Conservation (phyloP, 2,113 vertebrate genomes). For the Asarcornis scutulata region DNA sequence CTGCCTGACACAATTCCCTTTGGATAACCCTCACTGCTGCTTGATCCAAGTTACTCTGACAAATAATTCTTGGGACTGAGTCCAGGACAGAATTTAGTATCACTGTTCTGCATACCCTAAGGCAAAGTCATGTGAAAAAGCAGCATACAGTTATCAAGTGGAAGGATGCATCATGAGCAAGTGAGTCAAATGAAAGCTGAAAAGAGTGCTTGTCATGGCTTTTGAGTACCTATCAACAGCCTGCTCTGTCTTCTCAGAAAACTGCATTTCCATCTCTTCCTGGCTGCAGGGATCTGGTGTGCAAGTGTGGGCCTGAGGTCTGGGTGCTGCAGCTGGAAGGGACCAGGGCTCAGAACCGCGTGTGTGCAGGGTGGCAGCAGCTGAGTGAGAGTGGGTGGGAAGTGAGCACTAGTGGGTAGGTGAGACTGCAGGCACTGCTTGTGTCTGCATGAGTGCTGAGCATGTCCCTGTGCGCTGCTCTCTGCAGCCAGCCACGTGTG, state of each 20-base stretch:
- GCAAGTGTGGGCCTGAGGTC: background rate
- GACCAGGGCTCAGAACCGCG: fast-evolving
- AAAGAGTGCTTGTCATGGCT: background rate
- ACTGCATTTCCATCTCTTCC: background rate
- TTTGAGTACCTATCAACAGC: background rate
- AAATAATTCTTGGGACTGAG: background rate
- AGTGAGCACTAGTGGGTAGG: fast-evolving
- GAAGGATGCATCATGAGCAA: background rate
- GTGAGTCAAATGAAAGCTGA: background rate
- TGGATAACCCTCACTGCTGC: background rate
- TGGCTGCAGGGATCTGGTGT: background rate
- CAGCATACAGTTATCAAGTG: background rate
- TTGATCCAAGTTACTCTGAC: background rate
- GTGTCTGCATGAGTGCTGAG: background rate
- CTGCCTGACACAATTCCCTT: background rate
- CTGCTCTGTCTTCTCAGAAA: background rate
- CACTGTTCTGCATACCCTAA: background rate
- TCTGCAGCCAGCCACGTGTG: fast-evolving
- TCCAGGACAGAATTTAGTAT: background rate
- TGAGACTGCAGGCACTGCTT: background rate
- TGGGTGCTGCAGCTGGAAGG: background rate
- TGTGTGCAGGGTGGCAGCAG: background rate
- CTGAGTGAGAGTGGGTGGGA: background rate
- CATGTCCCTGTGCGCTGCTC: too few relatives aligned
- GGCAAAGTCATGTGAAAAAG: slow-evolving; percentile 1